These are phyloP conservation scores for Limnephilus marmoratus DNA, from an alignment of 2,888 invertebrate genomes.

Conservation along the genomic window DNA sequence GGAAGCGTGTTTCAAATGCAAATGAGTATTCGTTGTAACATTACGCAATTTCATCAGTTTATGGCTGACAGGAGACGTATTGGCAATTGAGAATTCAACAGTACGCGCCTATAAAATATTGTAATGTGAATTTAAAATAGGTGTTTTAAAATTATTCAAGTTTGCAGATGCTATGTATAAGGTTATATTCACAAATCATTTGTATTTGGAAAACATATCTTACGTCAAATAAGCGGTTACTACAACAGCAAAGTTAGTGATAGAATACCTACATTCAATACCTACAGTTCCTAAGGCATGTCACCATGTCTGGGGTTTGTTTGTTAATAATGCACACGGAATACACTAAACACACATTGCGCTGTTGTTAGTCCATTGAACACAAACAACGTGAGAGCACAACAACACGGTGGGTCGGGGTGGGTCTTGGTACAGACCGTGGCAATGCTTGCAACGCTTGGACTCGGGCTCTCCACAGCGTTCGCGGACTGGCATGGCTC, in stretches of 20 bases:
- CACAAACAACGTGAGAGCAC: not conserved
- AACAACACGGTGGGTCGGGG: conserved; percentile 31
- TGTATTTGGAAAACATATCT: too few relatives aligned
- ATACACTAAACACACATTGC: conserved; percentile 30
- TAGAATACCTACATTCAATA: not conserved
- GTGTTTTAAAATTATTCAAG: not conserved
- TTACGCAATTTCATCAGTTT: not conserved
- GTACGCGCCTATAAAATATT: not conserved
- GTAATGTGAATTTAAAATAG: not conserved
- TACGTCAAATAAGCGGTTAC: not conserved
- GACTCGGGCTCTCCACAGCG: conserved; percentile 83
- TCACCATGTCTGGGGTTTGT: not conserved
- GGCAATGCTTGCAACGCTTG: conserved; percentile 95
- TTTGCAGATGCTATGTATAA: not conserved
- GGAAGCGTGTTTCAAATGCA: not conserved
- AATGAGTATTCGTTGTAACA: not conserved
- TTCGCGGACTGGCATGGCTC: conserved; percentile 79
- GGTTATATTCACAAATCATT: not conserved
- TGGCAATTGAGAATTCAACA: not conserved
- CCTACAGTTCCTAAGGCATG: conserved; percentile 12
- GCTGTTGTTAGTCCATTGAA: conserved; percentile 10
- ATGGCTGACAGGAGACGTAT: not conserved
- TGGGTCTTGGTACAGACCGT: conserved; percentile 79
- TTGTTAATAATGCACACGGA: conserved; percentile 25
- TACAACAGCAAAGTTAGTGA: not conserved